Percentiles rank a stretch among this genome's conserved stretches.
phyloP scores from a whole-genome alignment of 2,797 vertebrate genomes.

The Eutrigla gurnardus region DNA sequence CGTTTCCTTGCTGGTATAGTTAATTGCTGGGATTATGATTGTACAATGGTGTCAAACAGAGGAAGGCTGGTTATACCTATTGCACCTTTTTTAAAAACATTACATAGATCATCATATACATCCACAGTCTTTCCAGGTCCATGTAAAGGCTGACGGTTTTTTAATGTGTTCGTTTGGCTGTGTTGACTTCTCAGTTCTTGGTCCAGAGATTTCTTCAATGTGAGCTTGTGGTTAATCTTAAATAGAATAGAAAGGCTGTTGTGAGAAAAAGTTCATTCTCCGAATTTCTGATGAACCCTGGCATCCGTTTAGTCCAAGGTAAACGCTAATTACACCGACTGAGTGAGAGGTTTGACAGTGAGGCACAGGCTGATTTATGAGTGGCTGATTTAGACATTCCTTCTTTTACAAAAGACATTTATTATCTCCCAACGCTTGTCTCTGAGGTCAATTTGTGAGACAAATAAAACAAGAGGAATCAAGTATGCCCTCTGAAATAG shows the following conservation, averaged over 20 bases:
- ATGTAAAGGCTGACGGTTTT: constrained; percentile 33
- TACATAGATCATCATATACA: constrained; percentile 75
- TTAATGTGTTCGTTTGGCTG: constrained; percentile 34
- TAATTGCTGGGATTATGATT: constrained; percentile 10
- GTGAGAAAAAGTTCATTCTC: constrained; percentile 26
- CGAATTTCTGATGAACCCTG: constrained; percentile 14
- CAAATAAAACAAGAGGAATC: constrained; percentile 57
- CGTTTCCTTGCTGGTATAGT: constrained; percentile 21
- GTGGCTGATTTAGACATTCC: constrained; percentile 51
- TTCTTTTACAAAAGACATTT: constrained; percentile 54
- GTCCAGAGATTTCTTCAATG: constrained; percentile 50
- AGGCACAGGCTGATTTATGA: constrained; percentile 42
- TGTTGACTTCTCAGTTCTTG: constrained; percentile 43
- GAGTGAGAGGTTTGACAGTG: constrained; percentile 35
- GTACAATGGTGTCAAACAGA: constrained; percentile 52
- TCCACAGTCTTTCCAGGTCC: constrained; percentile 65
- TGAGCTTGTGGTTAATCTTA: constrained; percentile 33
- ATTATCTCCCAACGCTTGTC: constrained; percentile 38
- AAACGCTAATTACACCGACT: constrained; percentile 34
- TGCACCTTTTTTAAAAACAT: constrained; percentile 64
- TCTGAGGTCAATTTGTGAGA: constrained; percentile 58
- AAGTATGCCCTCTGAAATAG: constrained; percentile 68
- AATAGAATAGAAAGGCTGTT: constrained; percentile 24
- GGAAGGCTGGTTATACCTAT: constrained; percentile 44
- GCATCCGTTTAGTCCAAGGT: constrained; percentile 42